Conservation (phyloP, 2,888 invertebrate genomes). For the Smittia sp. region DNA sequence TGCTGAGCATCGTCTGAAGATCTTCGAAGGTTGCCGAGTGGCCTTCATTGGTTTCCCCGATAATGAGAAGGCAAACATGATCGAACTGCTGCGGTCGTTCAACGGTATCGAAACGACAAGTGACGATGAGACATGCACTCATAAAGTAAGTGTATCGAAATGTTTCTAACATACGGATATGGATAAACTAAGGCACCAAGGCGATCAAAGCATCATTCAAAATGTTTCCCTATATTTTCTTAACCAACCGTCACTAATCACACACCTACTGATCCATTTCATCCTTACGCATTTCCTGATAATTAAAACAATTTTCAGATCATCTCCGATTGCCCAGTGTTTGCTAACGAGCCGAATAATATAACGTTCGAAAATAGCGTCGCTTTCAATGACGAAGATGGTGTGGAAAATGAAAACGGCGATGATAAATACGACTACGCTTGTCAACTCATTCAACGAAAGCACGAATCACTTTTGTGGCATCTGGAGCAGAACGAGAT, state of each 20-base stretch:
- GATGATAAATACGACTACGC: not conserved
- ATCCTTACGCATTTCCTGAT: not conserved
- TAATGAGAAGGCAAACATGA: slow-evolving; percentile 90
- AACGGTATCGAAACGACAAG: slow-evolving; percentile 75
- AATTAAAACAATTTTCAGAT: slow-evolving; percentile 27
- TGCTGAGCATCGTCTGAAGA: slow-evolving; percentile 74
- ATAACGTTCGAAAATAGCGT: slow-evolving; percentile 12
- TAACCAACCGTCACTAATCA: not conserved
- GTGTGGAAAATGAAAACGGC: not conserved
- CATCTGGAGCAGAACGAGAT: slow-evolving; percentile 42
- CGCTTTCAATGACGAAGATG: not conserved
- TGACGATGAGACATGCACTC: slow-evolving; percentile 83
- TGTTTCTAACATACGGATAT: not conserved
- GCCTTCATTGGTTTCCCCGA: slow-evolving; percentile 87
- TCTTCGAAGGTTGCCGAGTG: slow-evolving; percentile 82
- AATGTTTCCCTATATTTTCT: not conserved
- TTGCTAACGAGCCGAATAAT: slow-evolving; percentile 14
- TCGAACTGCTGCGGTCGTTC: slow-evolving; percentile 80
- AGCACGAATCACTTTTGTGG: not conserved
- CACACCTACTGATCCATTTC: not conserved
- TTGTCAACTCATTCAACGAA: not conserved
- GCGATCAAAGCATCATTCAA: slow-evolving; percentile 12
- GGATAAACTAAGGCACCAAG: slow-evolving; percentile 7
- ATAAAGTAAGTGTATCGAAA: slow-evolving; percentile 71
- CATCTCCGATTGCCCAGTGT: slow-evolving; percentile 23